A percentile compares a stretch with the other conserved stretches of the same genome.
phyloP scores from a whole-genome alignment of 2,797 vertebrate genomes.

The Harpagifer antarcticus region DNA sequence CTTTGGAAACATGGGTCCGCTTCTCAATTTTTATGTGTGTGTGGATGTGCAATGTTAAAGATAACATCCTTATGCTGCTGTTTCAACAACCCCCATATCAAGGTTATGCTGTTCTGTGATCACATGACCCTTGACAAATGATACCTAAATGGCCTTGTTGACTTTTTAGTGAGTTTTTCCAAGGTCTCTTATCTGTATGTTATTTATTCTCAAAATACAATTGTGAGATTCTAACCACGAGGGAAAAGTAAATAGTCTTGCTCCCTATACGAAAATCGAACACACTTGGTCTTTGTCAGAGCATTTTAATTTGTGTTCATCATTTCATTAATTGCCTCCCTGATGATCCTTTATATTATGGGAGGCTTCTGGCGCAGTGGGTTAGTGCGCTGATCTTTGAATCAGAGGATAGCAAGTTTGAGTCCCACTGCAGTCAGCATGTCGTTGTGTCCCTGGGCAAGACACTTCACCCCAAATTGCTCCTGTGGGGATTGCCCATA shows the following conservation, averaged over 20 bases:
- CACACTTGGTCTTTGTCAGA: not conserved
- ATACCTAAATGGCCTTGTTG: not conserved
- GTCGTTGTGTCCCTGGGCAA: too few species aligned
- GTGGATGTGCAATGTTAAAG: not conserved
- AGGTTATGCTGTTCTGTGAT: conserved; percentile 29
- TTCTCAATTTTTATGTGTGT: not conserved
- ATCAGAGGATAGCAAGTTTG: too few species aligned
- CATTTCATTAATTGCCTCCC: not conserved
- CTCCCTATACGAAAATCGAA: not conserved
- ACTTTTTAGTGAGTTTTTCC: not conserved
- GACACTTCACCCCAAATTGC: too few species aligned
- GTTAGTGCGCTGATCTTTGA: too few species aligned
- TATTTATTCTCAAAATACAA: not conserved
- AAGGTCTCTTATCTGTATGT: not conserved
- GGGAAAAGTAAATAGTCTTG: not conserved
- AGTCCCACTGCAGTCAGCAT: too few species aligned
- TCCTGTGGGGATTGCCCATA: too few species aligned
- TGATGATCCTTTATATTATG: too few species aligned
- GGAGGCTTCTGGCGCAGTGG: too few species aligned
- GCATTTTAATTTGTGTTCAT: not conserved
- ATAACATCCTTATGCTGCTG: not conserved
- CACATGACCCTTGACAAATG: conserved; percentile 13
- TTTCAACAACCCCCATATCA: conserved; percentile 5
- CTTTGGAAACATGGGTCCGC: not conserved
- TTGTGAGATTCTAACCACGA: not conserved